Conservation (phyloP, 1,140 invertebrate species). For the Caerostris darwini region DNA sequence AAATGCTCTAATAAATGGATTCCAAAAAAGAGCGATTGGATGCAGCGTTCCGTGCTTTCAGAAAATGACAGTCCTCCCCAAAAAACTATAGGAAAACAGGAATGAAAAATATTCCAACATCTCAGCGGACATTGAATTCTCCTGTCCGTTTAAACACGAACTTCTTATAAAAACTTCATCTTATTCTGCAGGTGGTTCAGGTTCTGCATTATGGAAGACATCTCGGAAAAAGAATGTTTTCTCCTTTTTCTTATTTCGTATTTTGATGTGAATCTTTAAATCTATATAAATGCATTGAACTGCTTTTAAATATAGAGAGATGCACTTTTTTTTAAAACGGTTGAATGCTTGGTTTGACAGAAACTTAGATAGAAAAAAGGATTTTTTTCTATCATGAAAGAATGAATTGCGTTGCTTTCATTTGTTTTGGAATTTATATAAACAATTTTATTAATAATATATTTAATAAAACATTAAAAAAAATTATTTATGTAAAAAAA, state of each 20-base stretch:
- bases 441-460: too few relatives aligned
- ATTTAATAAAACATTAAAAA: too few relatives aligned
- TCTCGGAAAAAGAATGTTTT: neutral
- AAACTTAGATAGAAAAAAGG: too few relatives aligned
- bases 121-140: neutral
- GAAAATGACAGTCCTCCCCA: neutral
- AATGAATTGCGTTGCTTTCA: too few relatives aligned
- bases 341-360: too few relatives aligned
- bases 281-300: neutral
- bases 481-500: too few relatives aligned
- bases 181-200: neutral
- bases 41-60: neutral
- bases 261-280: neutral
- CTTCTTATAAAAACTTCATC: neutral
- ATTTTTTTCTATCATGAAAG: too few relatives aligned
- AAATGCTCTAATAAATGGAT: neutral
- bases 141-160: neutral
- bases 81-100: neutral
- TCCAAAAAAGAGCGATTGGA: neutral
- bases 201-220: neutral
- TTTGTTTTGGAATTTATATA: too few relatives aligned
- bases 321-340: too few relatives aligned
- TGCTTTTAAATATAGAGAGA: neutral
- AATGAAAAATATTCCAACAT: slow-evolving; percentile 3
- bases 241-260: neutral